These are phyloP conservation scores for Melanostoma mellinum DNA, from an alignment of 2,888 invertebrate species.

Conservation along the genomic window DNA sequence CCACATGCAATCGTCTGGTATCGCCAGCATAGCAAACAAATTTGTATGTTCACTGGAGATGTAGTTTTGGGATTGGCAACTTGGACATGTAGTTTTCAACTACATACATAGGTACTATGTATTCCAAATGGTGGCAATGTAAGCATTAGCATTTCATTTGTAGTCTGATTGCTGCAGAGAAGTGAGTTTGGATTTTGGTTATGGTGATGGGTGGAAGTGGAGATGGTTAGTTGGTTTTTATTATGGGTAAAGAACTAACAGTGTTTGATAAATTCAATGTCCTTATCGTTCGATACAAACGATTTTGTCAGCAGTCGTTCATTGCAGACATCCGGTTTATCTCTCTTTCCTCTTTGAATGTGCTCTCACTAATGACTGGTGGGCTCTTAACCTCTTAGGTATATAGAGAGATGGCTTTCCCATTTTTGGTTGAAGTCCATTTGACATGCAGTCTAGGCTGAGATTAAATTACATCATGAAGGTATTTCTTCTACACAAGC, in stretches of 20 bases:
- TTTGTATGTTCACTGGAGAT: slow-evolving; percentile 8
- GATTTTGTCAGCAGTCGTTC: slow-evolving; percentile 46
- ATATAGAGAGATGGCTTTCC: no score
- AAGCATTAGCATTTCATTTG: slow-evolving; percentile 32
- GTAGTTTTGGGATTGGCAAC: not conserved
- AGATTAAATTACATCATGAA: no score
- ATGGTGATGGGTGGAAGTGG: slow-evolving; percentile 5
- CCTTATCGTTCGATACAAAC: slow-evolving; percentile 56
- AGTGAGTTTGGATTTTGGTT: slow-evolving; percentile 2
- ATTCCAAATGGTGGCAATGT: slow-evolving; percentile 1
- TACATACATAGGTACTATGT: not conserved
- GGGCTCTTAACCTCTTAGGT: no score
- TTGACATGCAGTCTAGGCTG: no score
- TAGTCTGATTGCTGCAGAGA: slow-evolving; percentile 23
- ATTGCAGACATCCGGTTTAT: slow-evolving; percentile 51
- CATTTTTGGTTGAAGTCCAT: no score
- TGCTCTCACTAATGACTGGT: not conserved
- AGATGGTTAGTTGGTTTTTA: slow-evolving; percentile 29
- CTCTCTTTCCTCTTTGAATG: not conserved
- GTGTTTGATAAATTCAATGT: slow-evolving; percentile 66
- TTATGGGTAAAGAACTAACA: slow-evolving; percentile 45
- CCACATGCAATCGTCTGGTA: slow-evolving; percentile 50
- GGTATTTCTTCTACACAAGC: no score
- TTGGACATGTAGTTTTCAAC: not conserved
- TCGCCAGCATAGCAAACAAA: slow-evolving; percentile 12